A percentile compares a stretch with the other conserved stretches of the same genome.
These are phyloP conservation scores for Ips typographus DNA, from an alignment of 1,140 invertebrate species.

Conservation along the genomic window DNA sequence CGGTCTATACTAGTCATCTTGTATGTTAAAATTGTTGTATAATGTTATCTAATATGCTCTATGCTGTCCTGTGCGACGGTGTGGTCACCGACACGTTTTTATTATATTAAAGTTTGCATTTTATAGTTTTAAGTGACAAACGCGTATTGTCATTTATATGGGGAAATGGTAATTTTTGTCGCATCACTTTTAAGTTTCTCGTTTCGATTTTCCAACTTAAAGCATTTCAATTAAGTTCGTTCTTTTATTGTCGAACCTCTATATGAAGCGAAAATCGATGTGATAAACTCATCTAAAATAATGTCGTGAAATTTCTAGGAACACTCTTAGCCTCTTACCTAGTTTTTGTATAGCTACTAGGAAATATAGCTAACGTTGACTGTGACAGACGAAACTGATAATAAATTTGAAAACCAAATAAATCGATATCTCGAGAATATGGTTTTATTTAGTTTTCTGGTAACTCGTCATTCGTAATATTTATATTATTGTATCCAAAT, in stretches of 20 bases:
- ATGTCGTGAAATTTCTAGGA: background rate
- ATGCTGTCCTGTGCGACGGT: slow-evolving; percentile 31
- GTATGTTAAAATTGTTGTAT: slow-evolving; percentile 48
- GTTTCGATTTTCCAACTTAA: background rate
- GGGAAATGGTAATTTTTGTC: slow-evolving; percentile 41
- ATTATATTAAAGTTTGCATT: slow-evolving; percentile 38
- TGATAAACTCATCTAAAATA: background rate
- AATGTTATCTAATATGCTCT: slow-evolving; percentile 44
- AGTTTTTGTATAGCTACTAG: slow-evolving; percentile 36
- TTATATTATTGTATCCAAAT: slow-evolving; percentile 23
- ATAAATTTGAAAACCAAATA: background rate
- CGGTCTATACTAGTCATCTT: slow-evolving; percentile 52
- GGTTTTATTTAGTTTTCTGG: slow-evolving; percentile 17
- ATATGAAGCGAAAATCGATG: background rate
- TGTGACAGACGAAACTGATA: slow-evolving; percentile 11
- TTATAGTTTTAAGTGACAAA: slow-evolving; percentile 29
- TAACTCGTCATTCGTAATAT: slow-evolving; percentile 26
- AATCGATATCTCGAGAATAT: background rate
- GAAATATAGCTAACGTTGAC: slow-evolving; percentile 23
- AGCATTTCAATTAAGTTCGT: no score
- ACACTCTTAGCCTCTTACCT: slow-evolving; percentile 12
- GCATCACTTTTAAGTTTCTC: slow-evolving; percentile 15
- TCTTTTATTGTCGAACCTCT: no score
- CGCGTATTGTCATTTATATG: slow-evolving; percentile 27
- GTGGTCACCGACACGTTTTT: slow-evolving; percentile 36